Conservation (phyloP, 2,113 vertebrate genomes). For the Dipodomys ordii region DNA sequence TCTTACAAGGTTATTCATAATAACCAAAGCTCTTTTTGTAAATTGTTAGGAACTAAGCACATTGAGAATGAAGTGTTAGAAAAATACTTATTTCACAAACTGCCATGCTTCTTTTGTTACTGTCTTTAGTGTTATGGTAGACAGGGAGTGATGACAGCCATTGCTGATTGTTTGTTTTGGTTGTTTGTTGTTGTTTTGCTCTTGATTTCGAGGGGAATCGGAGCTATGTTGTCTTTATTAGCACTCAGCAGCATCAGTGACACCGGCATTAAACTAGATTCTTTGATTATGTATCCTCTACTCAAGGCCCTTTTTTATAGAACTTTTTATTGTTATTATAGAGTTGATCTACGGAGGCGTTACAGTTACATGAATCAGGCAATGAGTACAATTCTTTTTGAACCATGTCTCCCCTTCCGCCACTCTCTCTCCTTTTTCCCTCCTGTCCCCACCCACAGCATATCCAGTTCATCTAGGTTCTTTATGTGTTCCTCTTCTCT, state of each 20-base stretch:
- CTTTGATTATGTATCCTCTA: neutral
- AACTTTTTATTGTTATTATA: no score
- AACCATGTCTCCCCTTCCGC: no score
- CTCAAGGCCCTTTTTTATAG: no score
- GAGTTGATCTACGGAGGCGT: no score
- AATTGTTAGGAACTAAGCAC: neutral
- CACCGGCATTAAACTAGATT: neutral
- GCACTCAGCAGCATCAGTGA: neutral
- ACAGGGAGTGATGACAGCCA: neutral
- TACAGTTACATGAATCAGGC: no score
- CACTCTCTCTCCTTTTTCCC: no score
- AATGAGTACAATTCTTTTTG: no score
- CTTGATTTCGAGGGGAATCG: neutral
- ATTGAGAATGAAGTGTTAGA: neutral
- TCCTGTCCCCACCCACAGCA: no score
- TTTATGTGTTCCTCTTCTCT: neutral
- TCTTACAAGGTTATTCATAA: neutral
- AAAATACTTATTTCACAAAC: neutral
- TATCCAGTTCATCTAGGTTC: no score
- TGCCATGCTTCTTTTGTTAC: neutral
- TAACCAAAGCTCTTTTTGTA: neutral
- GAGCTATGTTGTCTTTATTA: neutral
- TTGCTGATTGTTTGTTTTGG: neutral
- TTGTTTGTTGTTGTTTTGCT: no score
- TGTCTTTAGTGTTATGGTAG: neutral